phyloP scores from a whole-genome alignment of 2,888 invertebrate genomes.

The Molanna angustata region DNA sequence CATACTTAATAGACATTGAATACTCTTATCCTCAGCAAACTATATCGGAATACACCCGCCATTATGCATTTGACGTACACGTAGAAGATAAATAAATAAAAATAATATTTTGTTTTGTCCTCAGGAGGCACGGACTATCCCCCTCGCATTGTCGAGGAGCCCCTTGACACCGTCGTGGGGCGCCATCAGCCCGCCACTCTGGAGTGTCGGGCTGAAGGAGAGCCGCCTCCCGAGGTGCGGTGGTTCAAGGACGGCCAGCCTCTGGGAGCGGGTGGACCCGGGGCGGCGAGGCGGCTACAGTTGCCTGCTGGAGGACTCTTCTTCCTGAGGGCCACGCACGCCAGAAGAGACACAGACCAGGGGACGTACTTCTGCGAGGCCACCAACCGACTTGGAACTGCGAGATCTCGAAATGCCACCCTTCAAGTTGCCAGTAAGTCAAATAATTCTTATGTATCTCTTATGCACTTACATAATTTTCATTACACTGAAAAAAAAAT shows the following conservation, averaged over 20 bases:
- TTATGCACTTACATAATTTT: too few species aligned
- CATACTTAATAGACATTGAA: too few species aligned
- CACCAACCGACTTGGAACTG: conserved; percentile 76
- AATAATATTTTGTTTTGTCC: conserved; percentile 3
- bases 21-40: too few species aligned
- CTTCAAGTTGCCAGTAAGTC: conserved; percentile 77
- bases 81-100: too few species aligned
- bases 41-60: too few species aligned
- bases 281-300: conserved; percentile 67
- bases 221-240: conserved; percentile 71
- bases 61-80: too few species aligned
- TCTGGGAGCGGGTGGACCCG: conserved; percentile 12
- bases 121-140: conserved; percentile 37
- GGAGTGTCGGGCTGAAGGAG: conserved; percentile 87
- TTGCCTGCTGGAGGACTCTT: conserved; percentile 80
- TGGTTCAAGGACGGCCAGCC: conserved; percentile 73
- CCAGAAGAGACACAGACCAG: conserved; percentile 79
- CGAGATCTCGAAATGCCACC: conserved; percentile 80
- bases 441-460: too few species aligned
- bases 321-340: conserved; percentile 77
- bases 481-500: too few species aligned
- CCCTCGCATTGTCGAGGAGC: conserved; percentile 88
- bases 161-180: conserved; percentile 83
- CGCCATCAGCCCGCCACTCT: conserved; percentile 88
- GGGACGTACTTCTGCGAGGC: conserved; percentile 91